phyloP scores from a whole-genome alignment of 2,797 vertebrate genomes.

The Hybognathus amarus region DNA sequence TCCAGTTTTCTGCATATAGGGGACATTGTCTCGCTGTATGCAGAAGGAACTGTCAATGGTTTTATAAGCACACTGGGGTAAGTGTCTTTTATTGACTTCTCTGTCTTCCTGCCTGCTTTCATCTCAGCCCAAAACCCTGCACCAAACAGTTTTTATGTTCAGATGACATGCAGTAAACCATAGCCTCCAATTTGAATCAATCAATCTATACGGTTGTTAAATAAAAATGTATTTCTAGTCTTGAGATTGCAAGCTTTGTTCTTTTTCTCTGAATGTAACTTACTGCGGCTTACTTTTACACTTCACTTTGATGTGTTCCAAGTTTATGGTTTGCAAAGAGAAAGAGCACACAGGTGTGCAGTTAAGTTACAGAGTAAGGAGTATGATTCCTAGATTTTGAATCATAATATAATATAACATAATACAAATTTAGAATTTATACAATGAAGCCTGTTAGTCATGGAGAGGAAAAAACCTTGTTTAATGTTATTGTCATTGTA shows the following conservation, averaged over 20 bases:
- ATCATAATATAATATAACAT: not conserved
- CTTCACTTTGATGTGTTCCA: conserved; percentile 23
- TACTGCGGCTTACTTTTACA: not conserved
- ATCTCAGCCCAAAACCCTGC: not conserved
- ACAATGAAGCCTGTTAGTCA: too few species aligned
- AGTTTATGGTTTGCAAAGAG: conserved; percentile 17
- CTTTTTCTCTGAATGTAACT: not conserved
- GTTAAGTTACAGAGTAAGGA: not conserved
- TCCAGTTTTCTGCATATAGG: conserved; percentile 97
- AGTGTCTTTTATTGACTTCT: conserved; percentile 63
- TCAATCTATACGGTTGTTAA: too few species aligned
- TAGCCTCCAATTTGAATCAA: not conserved
- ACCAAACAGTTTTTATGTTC: not conserved
- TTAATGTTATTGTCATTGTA: not conserved
- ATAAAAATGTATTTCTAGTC: not conserved
- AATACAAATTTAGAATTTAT: too few species aligned
- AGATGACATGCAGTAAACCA: not conserved
- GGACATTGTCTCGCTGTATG: conserved; percentile 95
- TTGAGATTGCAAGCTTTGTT: not conserved
- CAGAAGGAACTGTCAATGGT: conserved; percentile 93
- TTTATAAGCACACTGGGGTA: conserved; percentile 98
- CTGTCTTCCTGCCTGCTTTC: conserved; percentile 65
- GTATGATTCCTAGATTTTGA: not conserved
- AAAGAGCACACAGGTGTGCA: conserved; percentile 16
- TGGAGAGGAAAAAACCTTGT: too few species aligned